Evolutionary conservation across 2,888 invertebrate species (phyloP), one percentile per base, ranked within the genome.

Genomic region (Agrotis segetum): DNA sequence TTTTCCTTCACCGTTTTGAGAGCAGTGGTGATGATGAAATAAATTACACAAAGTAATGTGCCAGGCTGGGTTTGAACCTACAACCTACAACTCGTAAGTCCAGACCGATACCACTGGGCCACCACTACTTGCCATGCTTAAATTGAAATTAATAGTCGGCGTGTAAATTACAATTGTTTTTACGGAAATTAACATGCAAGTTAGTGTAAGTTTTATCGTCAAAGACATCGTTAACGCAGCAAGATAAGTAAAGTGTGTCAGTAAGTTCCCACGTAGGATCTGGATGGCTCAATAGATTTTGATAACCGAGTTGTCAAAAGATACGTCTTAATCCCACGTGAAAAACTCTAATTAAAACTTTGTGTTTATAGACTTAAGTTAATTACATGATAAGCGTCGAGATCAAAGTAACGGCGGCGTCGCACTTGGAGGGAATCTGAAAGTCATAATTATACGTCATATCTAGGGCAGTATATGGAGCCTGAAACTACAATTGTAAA

Each of bases 271-370:
- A 83, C 80, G 85, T 64, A 66, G 21, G 40, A 66, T 69, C 83
- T 68, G 63, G 80, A 79, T 70, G 71, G 13, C 73, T 85, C 83
- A 77, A 72, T 63, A 64, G 68, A 68, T 80, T 85, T 62, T 70
- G 72, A 83, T 77, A 74, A 77, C 83, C 29, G 44, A 29, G 40
- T 70, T 60, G 61, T 71, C 70, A 71, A 76, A 83, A 76, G 73
- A 77, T 71, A 59, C 44, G 29, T 55, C 24, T 49, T 21, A 65
- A 74, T 83, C 83, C 67, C 83, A 83, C 70, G 80, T 62, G 77
- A 77, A 77, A 53, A 81, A 70, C 14, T 19, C 7, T 50, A 66
- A 77, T 81, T 81, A 77, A 46, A 34, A 24, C 3, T 14, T 44
- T 55, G 13, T 40, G 17, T 47, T 56, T 47, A 17, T 13, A 16